Evolutionary conservation across 2,888 invertebrate species (phyloP).

Genomic region (Mythimna albipuncta): DNA sequence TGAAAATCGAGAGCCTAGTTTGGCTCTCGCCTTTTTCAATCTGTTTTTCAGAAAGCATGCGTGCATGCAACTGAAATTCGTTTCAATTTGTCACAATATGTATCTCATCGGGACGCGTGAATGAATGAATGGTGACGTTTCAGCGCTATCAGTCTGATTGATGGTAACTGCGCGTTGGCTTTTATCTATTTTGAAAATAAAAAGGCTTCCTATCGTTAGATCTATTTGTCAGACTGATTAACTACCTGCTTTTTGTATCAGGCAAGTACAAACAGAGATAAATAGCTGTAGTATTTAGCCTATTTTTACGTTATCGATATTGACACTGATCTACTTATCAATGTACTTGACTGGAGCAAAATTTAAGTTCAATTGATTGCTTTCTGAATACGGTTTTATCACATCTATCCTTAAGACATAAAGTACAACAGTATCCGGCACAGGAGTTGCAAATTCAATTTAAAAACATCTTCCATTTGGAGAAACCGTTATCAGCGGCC

Average conservation of each 20-base stretch:
- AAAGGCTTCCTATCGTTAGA: constrained; percentile 1
- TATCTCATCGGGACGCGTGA: constrained; percentile 23
- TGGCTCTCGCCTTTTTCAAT: constrained; percentile 38
- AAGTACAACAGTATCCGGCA: constrained; percentile 1
- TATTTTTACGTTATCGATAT: constrained; percentile 15
- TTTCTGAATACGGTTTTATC: constrained; percentile 12
- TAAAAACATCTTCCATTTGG: constrained; percentile 34
- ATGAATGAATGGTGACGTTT: constrained; percentile 46
- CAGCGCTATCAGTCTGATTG: constrained; percentile 33
- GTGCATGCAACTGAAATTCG: constrained; percentile 43
- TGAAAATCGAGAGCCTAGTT: constrained; percentile 36
- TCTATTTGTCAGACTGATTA: constrained; percentile 23
- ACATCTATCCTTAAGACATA: not conserved
- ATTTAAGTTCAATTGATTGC: constrained; percentile 24
- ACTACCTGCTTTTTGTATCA: constrained; percentile 25
- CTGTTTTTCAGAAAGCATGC: constrained; percentile 26
- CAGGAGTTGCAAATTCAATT: constrained; percentile 31
- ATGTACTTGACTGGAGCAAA: not conserved
- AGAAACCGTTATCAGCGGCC: constrained; percentile 41
- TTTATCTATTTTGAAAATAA: constrained; percentile 21
- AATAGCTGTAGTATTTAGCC: not conserved
- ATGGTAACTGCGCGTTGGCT: constrained; percentile 8
- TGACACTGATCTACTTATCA: constrained; percentile 38
- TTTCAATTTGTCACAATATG: constrained; percentile 49
- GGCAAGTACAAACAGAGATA: constrained; percentile 11